Evolutionary conservation across 2,888 invertebrate genomes (phyloP), one percentile per base, ranked within the genome.

Genomic region (Stenolophus ochropezus): DNA sequence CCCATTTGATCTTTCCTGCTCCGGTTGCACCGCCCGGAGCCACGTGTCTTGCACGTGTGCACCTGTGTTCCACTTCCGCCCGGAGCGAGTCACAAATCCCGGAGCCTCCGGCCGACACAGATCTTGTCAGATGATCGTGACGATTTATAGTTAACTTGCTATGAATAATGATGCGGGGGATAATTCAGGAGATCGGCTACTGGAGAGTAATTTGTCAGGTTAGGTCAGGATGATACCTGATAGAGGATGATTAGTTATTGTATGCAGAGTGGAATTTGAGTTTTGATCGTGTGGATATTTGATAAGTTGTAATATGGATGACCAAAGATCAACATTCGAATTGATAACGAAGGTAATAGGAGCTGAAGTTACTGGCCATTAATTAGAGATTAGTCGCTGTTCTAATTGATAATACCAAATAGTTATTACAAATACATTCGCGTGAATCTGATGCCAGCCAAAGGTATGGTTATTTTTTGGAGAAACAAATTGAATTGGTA

Each of bases 131-230:
- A 69, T 69, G 14, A 69, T 33, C 65, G 33, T 18, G 18, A 6
- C 27, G 27, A 65, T 18, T 69, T 69, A 69, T 69, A 69, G 65
- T 69, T 69, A 8, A 27, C 65, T 69, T 8, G 33, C 16, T 27
- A 27, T 69, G 65, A 69, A 69, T 69, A 69, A 69, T 69, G 65
- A 33, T 5, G 33, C 33, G 6, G 6, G 33, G 20, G 65, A 69
- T 69, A 69, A 33, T 69, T 27, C 33, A 18, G 20, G 65, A 11
- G 20, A 4, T n/a, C n/a, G n/a, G 56, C 11, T 56, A 18, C 4
- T 16, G 8, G 33, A 42, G 21, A 18, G 11, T 56, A 56, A 56
- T 56, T 56, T 21, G 56, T 56, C 20, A 56, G 21, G 1, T 56
- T 21, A 56, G 56, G 49, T 49, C 14, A 49, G 4, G 49, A n/a